These are phyloP conservation scores for Pandemis cinnamomeana DNA, from an alignment of 2,888 invertebrate species.

Conservation along the genomic window DNA sequence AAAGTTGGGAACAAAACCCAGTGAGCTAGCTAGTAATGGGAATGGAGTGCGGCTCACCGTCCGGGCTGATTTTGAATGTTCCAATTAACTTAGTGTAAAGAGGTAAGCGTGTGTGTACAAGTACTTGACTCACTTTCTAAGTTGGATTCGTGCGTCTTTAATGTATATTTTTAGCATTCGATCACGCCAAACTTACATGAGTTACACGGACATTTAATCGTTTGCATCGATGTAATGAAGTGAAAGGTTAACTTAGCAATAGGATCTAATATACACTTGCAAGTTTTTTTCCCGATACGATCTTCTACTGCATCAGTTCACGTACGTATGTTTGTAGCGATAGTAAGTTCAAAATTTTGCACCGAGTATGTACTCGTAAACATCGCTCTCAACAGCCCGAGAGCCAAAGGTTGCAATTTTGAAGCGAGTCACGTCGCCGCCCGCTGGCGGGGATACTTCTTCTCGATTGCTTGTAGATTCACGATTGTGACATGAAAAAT, in stretches of 20 bases:
- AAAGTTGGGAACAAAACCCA: constrained; percentile 47
- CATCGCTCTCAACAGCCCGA: constrained; percentile 18
- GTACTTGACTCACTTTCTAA: not conserved
- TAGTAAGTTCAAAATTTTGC: constrained; percentile 5
- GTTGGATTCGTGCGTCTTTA: too few species aligned
- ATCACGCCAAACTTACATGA: too few species aligned
- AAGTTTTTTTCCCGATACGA: too few species aligned
- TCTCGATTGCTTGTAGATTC: constrained; percentile 72
- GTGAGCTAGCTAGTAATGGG: constrained; percentile 22
- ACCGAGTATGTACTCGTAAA: constrained; percentile 28
- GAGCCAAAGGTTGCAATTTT: constrained; percentile 30
- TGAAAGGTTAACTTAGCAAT: too few species aligned
- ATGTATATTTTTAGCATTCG: too few species aligned
- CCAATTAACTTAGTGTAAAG: constrained; percentile 36
- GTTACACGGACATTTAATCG: too few species aligned
- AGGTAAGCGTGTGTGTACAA: constrained; percentile 9
- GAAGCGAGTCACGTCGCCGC: constrained; percentile 65
- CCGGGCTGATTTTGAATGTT: constrained; percentile 46
- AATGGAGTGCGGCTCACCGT: constrained; percentile 15
- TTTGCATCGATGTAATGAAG: too few species aligned
- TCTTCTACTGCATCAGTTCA: not conserved
- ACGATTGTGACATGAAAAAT: constrained; percentile 53
- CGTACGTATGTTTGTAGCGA: not conserved
- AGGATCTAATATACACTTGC: too few species aligned
- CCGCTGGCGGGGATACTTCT: constrained; percentile 66